Conservation (phyloP, 1,140 invertebrate species). For the Penaeus vannamei region DNA sequence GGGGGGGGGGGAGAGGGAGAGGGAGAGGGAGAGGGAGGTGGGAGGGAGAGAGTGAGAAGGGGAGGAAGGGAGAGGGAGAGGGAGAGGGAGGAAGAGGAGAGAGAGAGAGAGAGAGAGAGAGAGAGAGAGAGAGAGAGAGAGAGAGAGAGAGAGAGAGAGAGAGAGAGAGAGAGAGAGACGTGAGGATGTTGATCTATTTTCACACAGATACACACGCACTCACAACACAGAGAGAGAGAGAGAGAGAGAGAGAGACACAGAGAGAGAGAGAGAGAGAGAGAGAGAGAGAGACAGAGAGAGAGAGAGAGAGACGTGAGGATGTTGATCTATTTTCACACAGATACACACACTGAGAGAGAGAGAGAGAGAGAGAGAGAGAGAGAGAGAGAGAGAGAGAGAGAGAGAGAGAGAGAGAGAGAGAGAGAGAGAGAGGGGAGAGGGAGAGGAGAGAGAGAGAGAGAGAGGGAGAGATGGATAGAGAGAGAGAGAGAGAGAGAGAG, state of each 20-base stretch:
- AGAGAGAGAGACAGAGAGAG: too few species aligned
- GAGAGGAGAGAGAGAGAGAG: too few species aligned
- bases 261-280: too few species aligned
- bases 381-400: slow-evolving; percentile 36
- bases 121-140: slow-evolving; percentile 36
- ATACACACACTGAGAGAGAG: too few species aligned
- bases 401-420: slow-evolving; percentile 34
- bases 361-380: not conserved
- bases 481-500: too few species aligned
- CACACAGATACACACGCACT: too few species aligned
- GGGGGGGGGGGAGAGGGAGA: slow-evolving; percentile 6
- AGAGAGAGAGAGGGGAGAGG: slow-evolving; percentile 20
- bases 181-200: too few species aligned
- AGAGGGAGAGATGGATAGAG: too few species aligned
- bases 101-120: not conserved
- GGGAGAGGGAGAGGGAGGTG: slow-evolving; percentile 3
- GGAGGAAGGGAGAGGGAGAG: not conserved
- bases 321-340: too few species aligned
- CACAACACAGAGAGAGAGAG: too few species aligned
- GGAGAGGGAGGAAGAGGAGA: not conserved
- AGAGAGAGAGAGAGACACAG: too few species aligned
- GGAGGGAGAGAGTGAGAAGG: not conserved
- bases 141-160: slow-evolving; percentile 34
- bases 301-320: too few species aligned
- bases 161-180: slow-evolving; percentile 26